Percentiles rank a stretch among this genome's conserved stretches.
These are phyloP conservation scores for Dynastes maya DNA, from an alignment of 2,888 invertebrate species.

Conservation along the genomic window DNA sequence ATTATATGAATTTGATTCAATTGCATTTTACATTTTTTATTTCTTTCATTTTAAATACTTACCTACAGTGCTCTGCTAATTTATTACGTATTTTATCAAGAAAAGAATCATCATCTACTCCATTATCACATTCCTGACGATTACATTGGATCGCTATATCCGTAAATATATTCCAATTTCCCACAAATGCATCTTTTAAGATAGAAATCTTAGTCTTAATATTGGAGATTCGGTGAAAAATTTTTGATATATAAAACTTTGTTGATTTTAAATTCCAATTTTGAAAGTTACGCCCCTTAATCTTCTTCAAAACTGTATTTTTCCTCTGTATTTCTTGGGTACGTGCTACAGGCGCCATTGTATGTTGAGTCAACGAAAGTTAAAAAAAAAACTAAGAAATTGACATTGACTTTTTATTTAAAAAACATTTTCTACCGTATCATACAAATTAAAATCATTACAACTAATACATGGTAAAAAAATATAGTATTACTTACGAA, in stretches of 20 bases:
- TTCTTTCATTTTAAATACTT: background rate
- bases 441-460: constrained; percentile 21
- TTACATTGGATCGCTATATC: background rate
- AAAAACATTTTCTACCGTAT: background rate
- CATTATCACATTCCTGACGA: background rate
- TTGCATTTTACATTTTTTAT: no score
- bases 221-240: background rate
- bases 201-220: background rate
- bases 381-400: background rate
- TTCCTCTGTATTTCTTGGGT: background rate
- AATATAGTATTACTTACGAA: background rate
- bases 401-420: constrained; percentile 34
- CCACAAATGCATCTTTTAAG: constrained; percentile 2
- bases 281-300: constrained; percentile 1
- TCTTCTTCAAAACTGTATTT: background rate
- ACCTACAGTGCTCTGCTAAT: background rate
- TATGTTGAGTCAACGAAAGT: background rate
- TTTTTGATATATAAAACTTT: background rate
- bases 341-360: background rate
- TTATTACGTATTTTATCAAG: constrained; percentile 10
- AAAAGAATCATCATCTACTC: background rate
- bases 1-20: no score
- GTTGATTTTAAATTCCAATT: background rate
- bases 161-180: constrained; percentile 25
- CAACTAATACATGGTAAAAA: constrained; percentile 6